Percentiles rank a stretch among this genome's conserved stretches.
Conservation (phyloP, 2,888 invertebrate species). For the Epinotia ramella region DNA sequence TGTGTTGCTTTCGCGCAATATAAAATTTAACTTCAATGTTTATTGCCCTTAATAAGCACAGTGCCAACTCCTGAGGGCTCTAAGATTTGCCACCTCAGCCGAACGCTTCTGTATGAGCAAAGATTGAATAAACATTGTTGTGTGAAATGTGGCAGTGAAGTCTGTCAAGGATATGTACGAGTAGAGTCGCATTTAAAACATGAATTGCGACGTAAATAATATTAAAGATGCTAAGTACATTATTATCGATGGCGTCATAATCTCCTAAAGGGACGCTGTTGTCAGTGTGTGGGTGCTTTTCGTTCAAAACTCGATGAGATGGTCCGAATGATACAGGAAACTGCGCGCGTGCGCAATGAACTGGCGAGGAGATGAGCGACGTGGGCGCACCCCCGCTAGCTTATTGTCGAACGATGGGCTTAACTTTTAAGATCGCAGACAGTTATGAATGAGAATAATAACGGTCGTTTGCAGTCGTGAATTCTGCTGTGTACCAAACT, state of each 20-base stretch:
- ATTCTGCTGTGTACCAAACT: conserved; percentile 28
- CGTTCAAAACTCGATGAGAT: conserved; percentile 64
- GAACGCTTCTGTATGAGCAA: not conserved
- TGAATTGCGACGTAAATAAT: not conserved
- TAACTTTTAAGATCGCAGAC: conserved; percentile 49
- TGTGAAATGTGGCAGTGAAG: not conserved
- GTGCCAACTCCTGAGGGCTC: conserved; percentile 2
- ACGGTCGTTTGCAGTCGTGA: conserved; percentile 40
- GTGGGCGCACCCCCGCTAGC: conserved; percentile 79
- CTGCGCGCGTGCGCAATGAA: conserved; percentile 76
- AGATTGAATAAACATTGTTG: not conserved
- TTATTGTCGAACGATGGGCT: conserved; percentile 70
- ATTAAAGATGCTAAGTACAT: not conserved
- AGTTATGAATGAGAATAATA: conserved; percentile 44
- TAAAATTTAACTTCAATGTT: conserved; percentile 41
- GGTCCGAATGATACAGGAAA: conserved; percentile 78
- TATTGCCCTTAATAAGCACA: conserved; percentile 32
- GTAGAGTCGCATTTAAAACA: not conserved
- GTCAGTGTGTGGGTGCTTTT: conserved; percentile 63
- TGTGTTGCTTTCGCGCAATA: conserved; percentile 31
- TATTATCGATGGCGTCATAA: conserved; percentile 19
- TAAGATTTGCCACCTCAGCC: conserved; percentile 10
- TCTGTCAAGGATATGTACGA: not conserved
- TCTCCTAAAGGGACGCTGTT: conserved; percentile 48
- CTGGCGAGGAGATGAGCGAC: conserved; percentile 78